Evolutionary conservation across 2,113 vertebrate species (phyloP), one percentile per base, ranked within the genome.

Genomic region (Crypturellus undulatus): DNA sequence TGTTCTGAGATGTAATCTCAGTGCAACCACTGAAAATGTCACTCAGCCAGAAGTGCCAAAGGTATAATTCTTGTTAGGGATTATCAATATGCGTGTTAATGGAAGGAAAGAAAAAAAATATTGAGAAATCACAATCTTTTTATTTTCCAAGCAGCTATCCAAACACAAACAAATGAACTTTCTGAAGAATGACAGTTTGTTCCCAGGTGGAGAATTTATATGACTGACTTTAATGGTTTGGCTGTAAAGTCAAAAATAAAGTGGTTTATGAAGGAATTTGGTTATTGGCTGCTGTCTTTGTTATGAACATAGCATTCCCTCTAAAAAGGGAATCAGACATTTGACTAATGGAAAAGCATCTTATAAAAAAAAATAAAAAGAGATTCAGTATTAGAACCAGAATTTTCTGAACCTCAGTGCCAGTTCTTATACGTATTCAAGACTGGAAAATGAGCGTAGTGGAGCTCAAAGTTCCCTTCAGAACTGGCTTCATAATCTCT

Each of bases 201-300:
- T 95, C 93, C 94, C 82, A 95, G 93, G 90, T 95, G 93, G 79
- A 91, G 82, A 90, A 84, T 94, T 96, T 96, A 68, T 91, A 56
- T 16, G 71, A 94, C 56, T 89, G 95, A 56, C 14, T 84, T 94
- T 91, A 94, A 92, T 91, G 47, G 85, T 88, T 96, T 95, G 94
- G 94, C 90, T 95, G 91, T 94, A 90, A 97, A 94, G 72, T 94
- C 15, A 96, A 93, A 95, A 95, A 93, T 93, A 88, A 94, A 95
- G 90, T 81, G 93, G 92, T 91, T 94, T 95, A 25, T 91, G 88
- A 93, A 95, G 60, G 93, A 97, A 94, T 92, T 86, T 11, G 5
- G 68, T 78, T 77, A 94, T 49, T 95, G 90, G 92, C 94, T 88
- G 90, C 64, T 91, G 79, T 36, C 65, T 90, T 78, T 95, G 72